Percentiles rank a stretch among this genome's conserved stretches.
Conservation (phyloP, 2,797 vertebrate species). For the Psittacula derbiana region DNA sequence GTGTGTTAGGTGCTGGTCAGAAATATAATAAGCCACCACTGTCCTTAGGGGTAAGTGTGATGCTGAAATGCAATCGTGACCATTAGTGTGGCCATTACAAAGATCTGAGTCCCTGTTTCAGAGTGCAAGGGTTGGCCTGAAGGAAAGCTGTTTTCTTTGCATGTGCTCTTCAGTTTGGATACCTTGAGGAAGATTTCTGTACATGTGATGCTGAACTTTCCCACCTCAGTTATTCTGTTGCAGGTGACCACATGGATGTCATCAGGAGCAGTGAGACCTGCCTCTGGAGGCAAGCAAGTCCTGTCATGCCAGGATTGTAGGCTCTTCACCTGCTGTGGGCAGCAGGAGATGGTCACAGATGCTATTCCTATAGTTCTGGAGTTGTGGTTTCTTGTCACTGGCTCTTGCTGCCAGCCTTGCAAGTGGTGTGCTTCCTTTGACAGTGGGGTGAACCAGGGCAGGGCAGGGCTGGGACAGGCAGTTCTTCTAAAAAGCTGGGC, state of each 20-base stretch:
- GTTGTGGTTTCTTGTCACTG: not conserved
- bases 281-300: not conserved
- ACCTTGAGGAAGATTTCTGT: not conserved
- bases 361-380: not conserved
- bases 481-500: not conserved
- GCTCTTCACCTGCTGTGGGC: not conserved
- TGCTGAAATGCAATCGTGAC: not conserved
- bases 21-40: not conserved
- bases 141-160: not conserved
- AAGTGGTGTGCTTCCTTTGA: not conserved
- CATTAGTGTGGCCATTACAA: not conserved
- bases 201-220: not conserved
- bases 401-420: not conserved
- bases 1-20: accelerated
- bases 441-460: not conserved
- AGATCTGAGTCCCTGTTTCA: not conserved
- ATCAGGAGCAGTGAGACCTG: not conserved
- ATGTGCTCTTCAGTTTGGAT: not conserved
- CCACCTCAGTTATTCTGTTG: not conserved
- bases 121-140: not conserved
- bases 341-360: not conserved
- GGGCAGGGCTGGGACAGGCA: not conserved
- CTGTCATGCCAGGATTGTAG: not conserved
- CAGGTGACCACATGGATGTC: not conserved
- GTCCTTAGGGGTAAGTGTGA: not conserved